Percentiles rank a stretch among this genome's conserved stretches.
These are phyloP conservation scores for Nesospiza acunhae DNA, from an alignment of 2,113 vertebrate genomes.

Conservation along the genomic window DNA sequence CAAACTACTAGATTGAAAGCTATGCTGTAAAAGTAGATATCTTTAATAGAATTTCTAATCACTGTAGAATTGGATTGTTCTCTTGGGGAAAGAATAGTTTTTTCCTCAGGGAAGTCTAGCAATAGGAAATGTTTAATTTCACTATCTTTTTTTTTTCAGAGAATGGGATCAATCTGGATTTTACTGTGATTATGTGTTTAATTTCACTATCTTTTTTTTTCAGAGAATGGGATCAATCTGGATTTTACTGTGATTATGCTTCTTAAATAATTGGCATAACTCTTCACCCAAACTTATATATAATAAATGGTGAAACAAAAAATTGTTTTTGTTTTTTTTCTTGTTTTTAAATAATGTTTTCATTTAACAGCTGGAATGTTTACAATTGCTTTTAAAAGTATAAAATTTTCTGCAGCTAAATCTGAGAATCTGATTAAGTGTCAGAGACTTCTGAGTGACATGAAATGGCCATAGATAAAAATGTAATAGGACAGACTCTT, in stretches of 20 bases:
- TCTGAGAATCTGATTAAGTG: slow-evolving; percentile 24
- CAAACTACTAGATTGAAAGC: not conserved
- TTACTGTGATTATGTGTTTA: not conserved
- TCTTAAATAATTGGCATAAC: not conserved
- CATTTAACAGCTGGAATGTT: not conserved
- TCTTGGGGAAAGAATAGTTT: not conserved
- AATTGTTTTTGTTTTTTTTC: not conserved
- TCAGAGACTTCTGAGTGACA: not conserved
- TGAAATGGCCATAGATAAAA: not conserved
- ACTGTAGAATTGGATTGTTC: not conserved
- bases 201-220: not conserved
- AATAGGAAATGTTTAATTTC: not conserved
- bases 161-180: not conserved
- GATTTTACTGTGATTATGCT: not conserved
- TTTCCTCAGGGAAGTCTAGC: not conserved
- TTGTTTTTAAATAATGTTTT: not conserved
- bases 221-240: not conserved
- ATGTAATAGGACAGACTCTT: not conserved
- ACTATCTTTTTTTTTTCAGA: not conserved
- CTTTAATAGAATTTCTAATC: not conserved
- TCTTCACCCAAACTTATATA: not conserved
- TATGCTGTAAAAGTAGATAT: not conserved
- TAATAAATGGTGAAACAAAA: not conserved
- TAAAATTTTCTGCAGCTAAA: slow-evolving; percentile 10
- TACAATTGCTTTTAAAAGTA: slow-evolving; percentile 20